Conservation (phyloP, 2,113 vertebrate genomes). For the Burhinus oedicnemus region DNA sequence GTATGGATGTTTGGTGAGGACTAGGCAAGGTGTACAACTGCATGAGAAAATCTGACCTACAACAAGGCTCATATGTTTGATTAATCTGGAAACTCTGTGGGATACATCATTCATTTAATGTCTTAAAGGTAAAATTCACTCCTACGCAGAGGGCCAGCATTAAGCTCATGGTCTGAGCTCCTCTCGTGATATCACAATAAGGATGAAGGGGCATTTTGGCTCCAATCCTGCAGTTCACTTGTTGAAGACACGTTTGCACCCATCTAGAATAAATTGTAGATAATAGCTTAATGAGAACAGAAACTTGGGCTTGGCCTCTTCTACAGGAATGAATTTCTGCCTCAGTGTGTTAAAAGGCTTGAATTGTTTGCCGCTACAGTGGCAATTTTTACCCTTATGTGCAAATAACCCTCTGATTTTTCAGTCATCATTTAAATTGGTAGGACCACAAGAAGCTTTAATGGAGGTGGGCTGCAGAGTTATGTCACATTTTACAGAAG, state of each 20-base stretch:
- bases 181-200: not conserved
- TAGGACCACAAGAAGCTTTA: not conserved
- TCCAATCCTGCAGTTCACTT: not conserved
- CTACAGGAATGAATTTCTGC: constrained; percentile 53
- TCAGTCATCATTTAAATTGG: not conserved
- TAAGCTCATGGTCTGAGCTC: not conserved
- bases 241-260: not conserved
- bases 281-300: not conserved
- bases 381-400: not conserved
- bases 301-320: not conserved
- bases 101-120: not conserved
- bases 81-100: not conserved
- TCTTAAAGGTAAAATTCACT: constrained; percentile 44
- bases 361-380: not conserved
- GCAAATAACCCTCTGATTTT: not conserved
- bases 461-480: constrained; percentile 8
- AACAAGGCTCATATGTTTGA: not conserved
- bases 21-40: constrained; percentile 69
- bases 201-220: not conserved
- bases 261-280: not conserved
- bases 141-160: not conserved
- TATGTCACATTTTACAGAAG: not conserved
- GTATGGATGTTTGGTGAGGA: constrained; percentile 72
- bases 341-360: not conserved
- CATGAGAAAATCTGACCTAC: constrained; percentile 61